These are phyloP conservation scores for Hetaerina americana DNA, from an alignment of 1,140 invertebrate species.

Conservation along the genomic window DNA sequence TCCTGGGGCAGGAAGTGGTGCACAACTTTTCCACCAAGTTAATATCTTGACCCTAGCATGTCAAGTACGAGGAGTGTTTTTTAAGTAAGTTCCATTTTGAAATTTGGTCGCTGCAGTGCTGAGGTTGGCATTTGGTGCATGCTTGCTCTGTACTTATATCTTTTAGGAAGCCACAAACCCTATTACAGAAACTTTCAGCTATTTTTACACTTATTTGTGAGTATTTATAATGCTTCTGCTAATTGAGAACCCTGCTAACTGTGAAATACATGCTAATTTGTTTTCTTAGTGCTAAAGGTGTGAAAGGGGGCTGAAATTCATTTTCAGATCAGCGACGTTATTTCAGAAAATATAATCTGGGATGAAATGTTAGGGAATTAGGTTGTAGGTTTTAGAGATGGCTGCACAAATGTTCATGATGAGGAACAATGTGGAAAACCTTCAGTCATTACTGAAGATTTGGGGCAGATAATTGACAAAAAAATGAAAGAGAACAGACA, in stretches of 20 bases:
- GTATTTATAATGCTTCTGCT: constrained; percentile 3
- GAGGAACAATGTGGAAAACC: constrained; percentile 11
- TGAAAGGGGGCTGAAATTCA: constrained; percentile 13
- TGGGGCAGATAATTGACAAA: constrained; percentile 6
- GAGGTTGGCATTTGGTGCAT: too few species aligned
- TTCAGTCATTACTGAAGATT: constrained; percentile 9
- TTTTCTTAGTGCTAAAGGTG: constrained; percentile 7
- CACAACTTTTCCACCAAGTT: too few species aligned
- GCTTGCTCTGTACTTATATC: too few species aligned
- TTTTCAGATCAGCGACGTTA: constrained; percentile 11
- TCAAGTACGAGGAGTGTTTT: too few species aligned
- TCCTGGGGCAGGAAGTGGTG: too few species aligned
- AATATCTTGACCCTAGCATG: too few species aligned
- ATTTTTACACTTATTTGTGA: constrained; percentile 9
- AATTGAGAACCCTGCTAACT: constrained; percentile 10
- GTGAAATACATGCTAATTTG: constrained; percentile 12
- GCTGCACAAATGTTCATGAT: constrained; percentile 12
- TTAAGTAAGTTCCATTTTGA: too few species aligned
- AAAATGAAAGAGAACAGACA: constrained; percentile 7
- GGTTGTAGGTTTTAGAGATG: constrained; percentile 15
- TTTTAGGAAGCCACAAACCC: constrained; percentile 12
- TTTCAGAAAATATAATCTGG: constrained; percentile 16
- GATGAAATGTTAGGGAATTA: constrained; percentile 16
- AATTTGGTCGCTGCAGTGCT: too few species aligned
- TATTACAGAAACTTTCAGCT: constrained; percentile 10